Evolutionary conservation across 2,888 invertebrate species (phyloP).

Genomic region (Thysanoteuthis rhombus): DNA sequence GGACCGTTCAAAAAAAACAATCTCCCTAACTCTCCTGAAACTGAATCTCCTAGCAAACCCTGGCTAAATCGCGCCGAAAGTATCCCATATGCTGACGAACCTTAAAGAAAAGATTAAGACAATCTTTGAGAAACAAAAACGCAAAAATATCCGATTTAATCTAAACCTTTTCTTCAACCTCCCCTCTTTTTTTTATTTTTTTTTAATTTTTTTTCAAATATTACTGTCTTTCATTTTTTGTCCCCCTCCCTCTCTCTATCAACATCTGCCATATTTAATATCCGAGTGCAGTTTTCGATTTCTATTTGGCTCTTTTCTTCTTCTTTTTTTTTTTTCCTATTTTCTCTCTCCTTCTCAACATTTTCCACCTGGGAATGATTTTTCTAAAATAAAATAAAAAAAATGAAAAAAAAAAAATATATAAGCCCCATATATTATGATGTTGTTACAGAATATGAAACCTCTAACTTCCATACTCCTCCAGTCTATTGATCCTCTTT

Average conservation of each 20-base stretch:
- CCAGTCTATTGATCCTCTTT: neutral
- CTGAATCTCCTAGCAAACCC: slow-evolving; percentile 50
- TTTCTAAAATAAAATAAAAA: neutral
- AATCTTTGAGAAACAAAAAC: neutral
- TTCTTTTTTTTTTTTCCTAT: neutral
- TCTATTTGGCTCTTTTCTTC: neutral
- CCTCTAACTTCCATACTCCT: neutral
- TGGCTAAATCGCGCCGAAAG: slow-evolving; percentile 61
- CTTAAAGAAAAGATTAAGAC: slow-evolving; percentile 23
- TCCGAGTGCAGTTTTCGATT: slow-evolving; percentile 28
- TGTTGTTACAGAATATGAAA: neutral
- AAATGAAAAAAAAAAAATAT: neutral
- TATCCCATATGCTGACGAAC: slow-evolving; percentile 63
- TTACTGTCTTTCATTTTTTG: no score
- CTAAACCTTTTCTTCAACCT: neutral
- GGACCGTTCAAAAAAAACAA: slow-evolving; percentile 57
- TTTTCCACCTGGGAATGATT: neutral
- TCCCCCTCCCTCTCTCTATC: neutral
- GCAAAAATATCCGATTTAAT: neutral
- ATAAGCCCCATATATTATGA: neutral
- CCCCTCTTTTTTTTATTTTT: neutral
- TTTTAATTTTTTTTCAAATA: no score
- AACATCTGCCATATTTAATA: slow-evolving; percentile 1
- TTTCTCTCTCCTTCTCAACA: neutral
- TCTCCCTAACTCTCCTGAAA: slow-evolving; percentile 61